Conservation (phyloP, 2,797 vertebrate species). For the Eulemur rubriventer region DNA sequence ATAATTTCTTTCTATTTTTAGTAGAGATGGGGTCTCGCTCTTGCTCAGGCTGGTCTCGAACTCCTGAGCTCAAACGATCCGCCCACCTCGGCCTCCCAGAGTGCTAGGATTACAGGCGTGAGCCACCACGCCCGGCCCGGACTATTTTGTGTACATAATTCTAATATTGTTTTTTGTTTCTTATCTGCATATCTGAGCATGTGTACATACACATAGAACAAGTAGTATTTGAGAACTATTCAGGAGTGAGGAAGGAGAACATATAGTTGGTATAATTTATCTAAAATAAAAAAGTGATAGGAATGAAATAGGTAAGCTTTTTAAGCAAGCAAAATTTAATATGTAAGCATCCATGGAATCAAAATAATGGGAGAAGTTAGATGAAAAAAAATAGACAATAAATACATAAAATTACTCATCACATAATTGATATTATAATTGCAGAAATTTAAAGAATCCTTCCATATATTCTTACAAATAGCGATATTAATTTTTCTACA, state of each 20-base stretch:
- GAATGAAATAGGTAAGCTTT: not conserved
- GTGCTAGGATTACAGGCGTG: too few species aligned
- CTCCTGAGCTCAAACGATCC: too few species aligned
- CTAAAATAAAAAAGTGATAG: not conserved
- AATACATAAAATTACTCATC: constrained; percentile 27
- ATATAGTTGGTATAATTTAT: not conserved
- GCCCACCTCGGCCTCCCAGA: too few species aligned
- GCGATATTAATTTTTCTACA: constrained; percentile 15
- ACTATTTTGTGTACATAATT: too few species aligned
- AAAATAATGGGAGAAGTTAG: constrained; percentile 15
- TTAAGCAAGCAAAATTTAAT: constrained; percentile 20
- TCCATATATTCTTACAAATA: not conserved
- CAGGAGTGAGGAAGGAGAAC: not conserved
- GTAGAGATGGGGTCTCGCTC: too few species aligned
- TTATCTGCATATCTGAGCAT: not conserved
- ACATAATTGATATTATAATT: not conserved
- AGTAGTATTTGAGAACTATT: not conserved
- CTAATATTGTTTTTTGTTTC: constrained; percentile 24
- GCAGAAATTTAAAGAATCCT: not conserved
- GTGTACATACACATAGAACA: not conserved
- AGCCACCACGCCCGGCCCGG: too few species aligned
- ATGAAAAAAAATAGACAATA: not conserved
- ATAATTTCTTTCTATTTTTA: too few species aligned
- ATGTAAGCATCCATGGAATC: not conserved
- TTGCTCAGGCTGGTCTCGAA: too few species aligned